Conservation (phyloP, 2,888 invertebrate species). For the Heteromyza rotundicornis region DNA sequence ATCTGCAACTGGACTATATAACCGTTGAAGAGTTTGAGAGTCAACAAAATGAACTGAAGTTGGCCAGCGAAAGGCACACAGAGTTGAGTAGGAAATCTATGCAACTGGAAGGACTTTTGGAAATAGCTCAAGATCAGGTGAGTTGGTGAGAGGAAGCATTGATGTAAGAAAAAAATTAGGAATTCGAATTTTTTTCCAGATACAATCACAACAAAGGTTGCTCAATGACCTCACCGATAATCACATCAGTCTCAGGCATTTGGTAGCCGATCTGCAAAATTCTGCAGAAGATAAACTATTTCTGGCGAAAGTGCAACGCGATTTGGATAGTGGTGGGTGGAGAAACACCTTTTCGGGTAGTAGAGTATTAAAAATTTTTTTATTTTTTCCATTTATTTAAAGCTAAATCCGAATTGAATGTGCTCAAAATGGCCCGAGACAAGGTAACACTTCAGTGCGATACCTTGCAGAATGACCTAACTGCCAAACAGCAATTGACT, state of each 20-base stretch:
- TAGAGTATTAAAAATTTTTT: too few species aligned
- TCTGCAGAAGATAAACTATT: slow-evolving; percentile 56
- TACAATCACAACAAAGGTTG: slow-evolving; percentile 57
- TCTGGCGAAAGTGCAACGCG: slow-evolving; percentile 57
- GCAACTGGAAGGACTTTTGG: slow-evolving; percentile 52
- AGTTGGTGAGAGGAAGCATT: background rate
- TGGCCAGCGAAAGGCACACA: slow-evolving; percentile 36
- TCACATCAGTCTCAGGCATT: slow-evolving; percentile 58
- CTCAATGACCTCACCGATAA: slow-evolving; percentile 60
- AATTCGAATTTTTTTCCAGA: slow-evolving; percentile 26
- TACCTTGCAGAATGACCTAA: slow-evolving; percentile 35
- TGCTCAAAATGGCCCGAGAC: slow-evolving; percentile 45
- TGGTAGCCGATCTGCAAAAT: slow-evolving; percentile 61
- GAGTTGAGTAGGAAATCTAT: slow-evolving; percentile 46
- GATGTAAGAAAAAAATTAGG: too few species aligned
- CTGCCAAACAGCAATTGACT: slow-evolving; percentile 36
- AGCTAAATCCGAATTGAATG: slow-evolving; percentile 52
- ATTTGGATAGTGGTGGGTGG: slow-evolving; percentile 52
- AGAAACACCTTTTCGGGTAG: background rate
- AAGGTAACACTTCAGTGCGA: slow-evolving; percentile 39
- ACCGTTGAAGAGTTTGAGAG: slow-evolving; percentile 52
- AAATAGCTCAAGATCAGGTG: slow-evolving; percentile 55
- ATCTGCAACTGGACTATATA: slow-evolving; percentile 53
- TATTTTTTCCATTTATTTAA: background rate
- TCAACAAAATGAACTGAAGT: slow-evolving; percentile 37